Evolutionary conservation across 2,888 invertebrate genomes (phyloP).

Genomic region (Aleiodes leptofemur): DNA sequence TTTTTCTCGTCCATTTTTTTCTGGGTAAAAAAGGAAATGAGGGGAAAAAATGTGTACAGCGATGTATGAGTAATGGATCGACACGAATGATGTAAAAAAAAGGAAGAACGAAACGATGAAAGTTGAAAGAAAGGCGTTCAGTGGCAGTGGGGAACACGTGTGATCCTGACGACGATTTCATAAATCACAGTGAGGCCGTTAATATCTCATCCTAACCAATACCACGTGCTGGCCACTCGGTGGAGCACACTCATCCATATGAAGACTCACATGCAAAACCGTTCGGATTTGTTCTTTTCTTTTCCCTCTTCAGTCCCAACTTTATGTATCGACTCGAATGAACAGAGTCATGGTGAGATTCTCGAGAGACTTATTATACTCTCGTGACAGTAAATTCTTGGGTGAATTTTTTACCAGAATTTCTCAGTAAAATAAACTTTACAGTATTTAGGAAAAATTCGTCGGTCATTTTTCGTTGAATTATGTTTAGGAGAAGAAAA

Average conservation of each 20-base stretch:
- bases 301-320: conserved; percentile 5
- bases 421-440: conserved; percentile 16
- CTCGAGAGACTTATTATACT: conserved; percentile 37
- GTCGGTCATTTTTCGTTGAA: not conserved
- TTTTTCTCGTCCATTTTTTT: conserved; percentile 3
- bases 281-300: conserved; percentile 24
- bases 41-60: conserved; percentile 43
- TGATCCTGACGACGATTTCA: conserved; percentile 57
- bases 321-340: conserved; percentile 32
- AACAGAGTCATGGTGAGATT: conserved; percentile 21
- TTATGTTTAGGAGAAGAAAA: not conserved
- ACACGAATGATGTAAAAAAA: conserved; percentile 34
- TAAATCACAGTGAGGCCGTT: conserved; percentile 59
- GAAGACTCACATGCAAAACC: conserved; percentile 27
- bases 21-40: conserved; percentile 24
- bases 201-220: conserved; percentile 59
- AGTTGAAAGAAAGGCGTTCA: conserved; percentile 51
- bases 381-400: conserved; percentile 27
- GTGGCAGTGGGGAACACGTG: conserved; percentile 50
- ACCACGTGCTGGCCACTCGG: conserved; percentile 61
- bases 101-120: conserved; percentile 35
- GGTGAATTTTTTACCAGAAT: not conserved
- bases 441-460: conserved; percentile 25
- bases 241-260: conserved; percentile 48
- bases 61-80: conserved; percentile 49